Evolutionary conservation across 1,140 invertebrate genomes (phyloP).

Genomic region (Argopecten irradians): DNA sequence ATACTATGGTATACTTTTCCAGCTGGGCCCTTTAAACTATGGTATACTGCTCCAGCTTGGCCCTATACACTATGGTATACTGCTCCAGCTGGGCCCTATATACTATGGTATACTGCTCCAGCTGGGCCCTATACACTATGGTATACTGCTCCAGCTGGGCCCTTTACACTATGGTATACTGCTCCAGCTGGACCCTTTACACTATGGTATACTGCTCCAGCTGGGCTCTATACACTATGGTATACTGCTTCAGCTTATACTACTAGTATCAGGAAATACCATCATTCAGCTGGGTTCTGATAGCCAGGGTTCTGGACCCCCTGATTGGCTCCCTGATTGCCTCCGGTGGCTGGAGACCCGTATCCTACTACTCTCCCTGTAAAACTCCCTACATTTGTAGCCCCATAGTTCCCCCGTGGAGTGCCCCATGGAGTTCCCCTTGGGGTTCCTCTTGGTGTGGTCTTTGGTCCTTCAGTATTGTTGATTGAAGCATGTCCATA

Average conservation of each 20-base stretch:
- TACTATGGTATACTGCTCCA: neutral
- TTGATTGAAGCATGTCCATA: slow-evolving; percentile 38
- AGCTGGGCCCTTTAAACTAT: too few species aligned
- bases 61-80: too few species aligned
- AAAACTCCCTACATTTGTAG: neutral
- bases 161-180: too few species aligned
- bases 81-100: too few species aligned
- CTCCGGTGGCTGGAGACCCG: neutral
- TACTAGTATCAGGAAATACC: neutral
- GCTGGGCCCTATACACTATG: neutral
- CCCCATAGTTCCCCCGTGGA: slow-evolving; percentile 30
- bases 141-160: neutral
- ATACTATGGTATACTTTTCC: too few species aligned
- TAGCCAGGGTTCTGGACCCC: slow-evolving; percentile 4
- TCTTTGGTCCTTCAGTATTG: slow-evolving; percentile 25
- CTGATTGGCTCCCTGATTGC: neutral
- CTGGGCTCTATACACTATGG: neutral
- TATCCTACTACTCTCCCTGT: slow-evolving; percentile 5
- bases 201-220: neutral
- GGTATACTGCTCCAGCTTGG: too few species aligned
- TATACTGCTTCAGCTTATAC: too few species aligned
- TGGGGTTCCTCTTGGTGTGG: slow-evolving; percentile 40
- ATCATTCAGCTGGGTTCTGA: slow-evolving; percentile 1
- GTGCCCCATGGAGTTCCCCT: slow-evolving; percentile 51
- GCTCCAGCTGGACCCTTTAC: neutral